Evolutionary conservation across 2,888 invertebrate species (phyloP).

Genomic region (Pachycephus smyrnensis): DNA sequence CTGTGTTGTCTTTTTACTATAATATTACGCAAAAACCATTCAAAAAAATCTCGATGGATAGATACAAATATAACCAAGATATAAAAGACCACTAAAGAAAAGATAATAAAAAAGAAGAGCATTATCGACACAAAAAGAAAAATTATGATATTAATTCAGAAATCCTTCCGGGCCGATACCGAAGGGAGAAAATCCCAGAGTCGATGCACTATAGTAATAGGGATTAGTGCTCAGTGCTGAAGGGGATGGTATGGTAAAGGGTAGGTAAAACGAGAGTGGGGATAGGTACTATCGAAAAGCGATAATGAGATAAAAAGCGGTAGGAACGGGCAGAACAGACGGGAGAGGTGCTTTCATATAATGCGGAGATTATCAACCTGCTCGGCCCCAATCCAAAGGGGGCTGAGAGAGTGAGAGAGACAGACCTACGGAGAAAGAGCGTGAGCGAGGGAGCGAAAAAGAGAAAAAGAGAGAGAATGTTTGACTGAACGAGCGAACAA

Average conservation of each 20-base stretch:
- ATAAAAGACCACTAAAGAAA: not conserved
- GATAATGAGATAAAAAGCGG: not conserved
- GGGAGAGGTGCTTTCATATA: constrained; percentile 52
- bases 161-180: not conserved
- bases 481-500: constrained; percentile 31
- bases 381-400: constrained; percentile 46
- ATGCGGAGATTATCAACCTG: constrained; percentile 66
- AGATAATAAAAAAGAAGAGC: not conserved
- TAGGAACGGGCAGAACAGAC: not conserved
- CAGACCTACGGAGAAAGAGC: constrained; percentile 11
- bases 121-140: not conserved
- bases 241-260: not conserved
- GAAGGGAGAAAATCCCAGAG: not conserved
- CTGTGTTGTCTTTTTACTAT: not conserved
- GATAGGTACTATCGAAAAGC: not conserved
- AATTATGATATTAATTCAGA: not conserved
- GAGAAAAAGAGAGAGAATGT: constrained; percentile 35
- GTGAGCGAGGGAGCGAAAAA: constrained; percentile 26
- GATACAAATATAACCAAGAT: not conserved
- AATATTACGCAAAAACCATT: not conserved
- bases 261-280: not conserved
- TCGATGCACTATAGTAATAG: not conserved
- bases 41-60: not conserved
- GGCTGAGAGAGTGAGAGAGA: constrained; percentile 15
- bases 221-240: not conserved